phyloP scores from a whole-genome alignment of 2,888 invertebrate species.

The Epinotia ramella region DNA sequence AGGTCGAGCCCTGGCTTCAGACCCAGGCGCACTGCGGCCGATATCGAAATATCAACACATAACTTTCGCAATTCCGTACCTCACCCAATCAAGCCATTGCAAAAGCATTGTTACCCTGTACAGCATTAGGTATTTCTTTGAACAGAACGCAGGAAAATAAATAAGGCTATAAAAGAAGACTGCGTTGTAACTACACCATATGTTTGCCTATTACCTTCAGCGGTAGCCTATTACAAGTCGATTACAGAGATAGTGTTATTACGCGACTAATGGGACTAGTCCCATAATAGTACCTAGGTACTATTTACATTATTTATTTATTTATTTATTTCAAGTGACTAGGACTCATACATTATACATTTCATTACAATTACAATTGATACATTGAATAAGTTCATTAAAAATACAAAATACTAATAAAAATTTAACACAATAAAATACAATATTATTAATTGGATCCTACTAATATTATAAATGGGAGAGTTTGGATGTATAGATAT shows the following conservation, averaged over 20 bases:
- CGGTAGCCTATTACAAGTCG: background rate
- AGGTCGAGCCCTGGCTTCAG: conserved; percentile 74
- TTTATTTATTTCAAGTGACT: too few species aligned
- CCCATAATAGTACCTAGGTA: too few species aligned
- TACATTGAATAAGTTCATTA: too few species aligned
- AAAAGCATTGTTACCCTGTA: background rate
- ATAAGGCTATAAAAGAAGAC: background rate
- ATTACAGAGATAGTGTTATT: conserved; percentile 6
- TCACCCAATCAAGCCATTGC: background rate
- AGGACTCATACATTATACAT: too few species aligned
- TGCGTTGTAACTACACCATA: background rate
- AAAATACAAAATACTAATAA: too few species aligned
- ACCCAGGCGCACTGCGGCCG: conserved; percentile 58
- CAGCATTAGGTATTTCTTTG: background rate
- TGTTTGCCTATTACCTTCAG: conserved; percentile 8
- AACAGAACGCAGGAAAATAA: too few species aligned
- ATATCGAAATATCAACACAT: conserved; percentile 46
- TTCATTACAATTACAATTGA: too few species aligned
- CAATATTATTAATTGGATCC: background rate
- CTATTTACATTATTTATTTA: conserved; percentile 4
- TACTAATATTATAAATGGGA: too few species aligned
- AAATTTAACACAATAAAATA: too few species aligned
- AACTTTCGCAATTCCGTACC: conserved; percentile 2
- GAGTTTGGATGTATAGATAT: too few species aligned
- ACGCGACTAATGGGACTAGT: background rate